Evolutionary conservation across 2,888 invertebrate genomes (phyloP), one percentile per base, ranked within the genome.

Genomic region (Aspidiotus destructor): DNA sequence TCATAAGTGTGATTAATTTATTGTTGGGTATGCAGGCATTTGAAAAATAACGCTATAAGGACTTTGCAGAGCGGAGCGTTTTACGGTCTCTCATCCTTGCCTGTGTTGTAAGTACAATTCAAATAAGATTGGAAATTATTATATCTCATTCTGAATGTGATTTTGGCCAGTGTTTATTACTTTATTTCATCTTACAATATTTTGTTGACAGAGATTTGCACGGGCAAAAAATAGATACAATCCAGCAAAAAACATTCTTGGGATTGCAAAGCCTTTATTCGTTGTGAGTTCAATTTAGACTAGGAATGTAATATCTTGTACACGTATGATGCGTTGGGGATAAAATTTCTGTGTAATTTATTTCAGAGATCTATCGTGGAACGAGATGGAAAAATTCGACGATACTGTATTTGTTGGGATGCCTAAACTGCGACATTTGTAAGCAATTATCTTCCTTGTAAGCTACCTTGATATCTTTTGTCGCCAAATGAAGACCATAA

Each of bases 51-150:
- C 71, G 62, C 71, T 7, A 75, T 77, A 41, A 70, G 70, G 44
- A 72, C 68, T 7, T 64, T 77, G 15, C 72, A 75, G 52, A 72
- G 75, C 0, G 74, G 74, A 72, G 76, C 77, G 6, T 76, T 77
- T 69, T 74, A 75, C 65, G 77, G 77, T 8, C 74, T 77, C 5
- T 76, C 76, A 8, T 75, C 76, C 7, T 72, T 77, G 11, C 73
- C 75, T 13, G 76, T 76, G 17, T 72, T 80, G 79, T 80, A 75
- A 77, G 79, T 77, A 72, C 10, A 11, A 16, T 65, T 17, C 13
- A 15, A 48, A 8, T 28, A 28, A 13, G 41, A 60, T 9, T 60
- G 3, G n/a, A 40, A 11, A 41, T 57, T 60, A 55, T 55, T 53
- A 16, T 55, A 7, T n/a, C 8, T 15, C 11, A 69, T 11, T 48